Percentiles rank a stretch among this genome's conserved stretches.
Conservation (phyloP, 2,113 vertebrate species). For the Morone chrysops region DNA sequence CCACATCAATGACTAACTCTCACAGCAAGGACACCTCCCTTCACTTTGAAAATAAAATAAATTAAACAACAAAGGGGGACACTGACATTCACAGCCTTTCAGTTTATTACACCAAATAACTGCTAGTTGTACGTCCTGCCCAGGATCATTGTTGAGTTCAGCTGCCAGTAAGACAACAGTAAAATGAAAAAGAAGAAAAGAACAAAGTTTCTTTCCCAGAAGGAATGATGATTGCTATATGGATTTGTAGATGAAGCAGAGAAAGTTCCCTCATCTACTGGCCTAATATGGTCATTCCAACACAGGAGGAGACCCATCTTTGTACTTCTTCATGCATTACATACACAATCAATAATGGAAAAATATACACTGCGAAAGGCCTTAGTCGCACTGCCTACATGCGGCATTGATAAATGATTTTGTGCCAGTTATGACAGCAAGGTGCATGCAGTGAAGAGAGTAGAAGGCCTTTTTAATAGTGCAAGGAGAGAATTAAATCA, state of each 20-base stretch:
- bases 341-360: slow-evolving; percentile 85
- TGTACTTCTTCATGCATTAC: slow-evolving; percentile 76
- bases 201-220: slow-evolving; percentile 56
- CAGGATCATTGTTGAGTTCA: slow-evolving; percentile 56
- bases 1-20: slow-evolving; percentile 87
- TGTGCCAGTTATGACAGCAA: slow-evolving; percentile 87
- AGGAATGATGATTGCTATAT: slow-evolving; percentile 56
- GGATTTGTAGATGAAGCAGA: slow-evolving; percentile 48
- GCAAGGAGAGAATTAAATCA: slow-evolving; percentile 84
- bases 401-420: slow-evolving; percentile 86
- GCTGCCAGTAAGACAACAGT: slow-evolving; percentile 27
- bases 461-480: slow-evolving; percentile 84
- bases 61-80: slow-evolving; percentile 89
- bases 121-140: slow-evolving; percentile 58
- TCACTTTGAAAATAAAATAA: slow-evolving; percentile 89
- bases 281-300: slow-evolving; percentile 77
- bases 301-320: slow-evolving; percentile 73
- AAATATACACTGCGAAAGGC: slow-evolving; percentile 80
- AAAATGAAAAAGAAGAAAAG: slow-evolving; percentile 31
- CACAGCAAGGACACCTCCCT: slow-evolving; percentile 84
- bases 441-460: slow-evolving; percentile 81
- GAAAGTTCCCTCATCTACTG: slow-evolving; percentile 62
- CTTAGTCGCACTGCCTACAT: slow-evolving; percentile 71
- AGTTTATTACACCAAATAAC: slow-evolving; percentile 81
- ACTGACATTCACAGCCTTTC: slow-evolving; percentile 86